Evolutionary conservation across 2,888 invertebrate species (phyloP).

Genomic region (Deroplatys truncata): DNA sequence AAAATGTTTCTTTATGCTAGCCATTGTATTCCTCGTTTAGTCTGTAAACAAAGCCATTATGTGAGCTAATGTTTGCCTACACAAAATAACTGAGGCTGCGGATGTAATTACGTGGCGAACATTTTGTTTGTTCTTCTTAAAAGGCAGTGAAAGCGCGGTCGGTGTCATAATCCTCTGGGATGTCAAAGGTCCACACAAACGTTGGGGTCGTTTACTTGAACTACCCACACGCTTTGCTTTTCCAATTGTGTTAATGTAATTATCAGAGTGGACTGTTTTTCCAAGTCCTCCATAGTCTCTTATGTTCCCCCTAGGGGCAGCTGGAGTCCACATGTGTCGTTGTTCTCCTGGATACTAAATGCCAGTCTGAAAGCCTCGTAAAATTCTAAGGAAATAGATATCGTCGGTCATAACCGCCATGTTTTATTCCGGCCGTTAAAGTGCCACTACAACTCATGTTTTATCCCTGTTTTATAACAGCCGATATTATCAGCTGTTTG

Average conservation of each 20-base stretch:
- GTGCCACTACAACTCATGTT: no score
- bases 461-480: no score
- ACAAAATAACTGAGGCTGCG: background rate
- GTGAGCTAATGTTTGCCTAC: no score
- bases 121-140: background rate
- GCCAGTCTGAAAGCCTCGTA: background rate
- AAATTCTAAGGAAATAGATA: background rate
- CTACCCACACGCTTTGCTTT: background rate
- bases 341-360: background rate
- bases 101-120: background rate
- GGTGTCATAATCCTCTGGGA: background rate
- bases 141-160: no score
- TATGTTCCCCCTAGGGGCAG: background rate
- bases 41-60: no score
- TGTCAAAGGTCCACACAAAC: background rate
- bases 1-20: no score
- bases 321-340: background rate
- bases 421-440: background rate
- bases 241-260: background rate
- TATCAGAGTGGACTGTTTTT: background rate
- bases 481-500: no score
- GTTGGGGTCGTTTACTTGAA: background rate
- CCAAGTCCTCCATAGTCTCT: background rate
- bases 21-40: no score
- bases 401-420: background rate